A percentile compares a stretch with the other conserved stretches of the same genome.
These are phyloP conservation scores for Chaenogobius annularis DNA, from an alignment of 2,113 vertebrate genomes.

Conservation along the genomic window DNA sequence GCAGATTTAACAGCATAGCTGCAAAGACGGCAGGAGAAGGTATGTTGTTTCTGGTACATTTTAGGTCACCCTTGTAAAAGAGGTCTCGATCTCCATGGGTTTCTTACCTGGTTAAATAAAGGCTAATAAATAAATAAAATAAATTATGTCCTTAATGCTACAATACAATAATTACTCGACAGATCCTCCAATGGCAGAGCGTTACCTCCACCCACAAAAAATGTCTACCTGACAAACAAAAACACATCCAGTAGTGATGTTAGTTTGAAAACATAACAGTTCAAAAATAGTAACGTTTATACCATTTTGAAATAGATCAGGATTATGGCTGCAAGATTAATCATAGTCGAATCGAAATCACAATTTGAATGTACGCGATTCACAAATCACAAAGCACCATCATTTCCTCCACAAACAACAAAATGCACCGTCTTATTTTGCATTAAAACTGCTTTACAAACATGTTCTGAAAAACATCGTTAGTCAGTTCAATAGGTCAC, in stretches of 20 bases:
- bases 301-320: neutral
- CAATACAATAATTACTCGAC: conserved; percentile 27
- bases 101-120: no score
- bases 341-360: no score
- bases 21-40: neutral
- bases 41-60: neutral
- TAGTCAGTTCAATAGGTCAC: no score
- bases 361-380: no score
- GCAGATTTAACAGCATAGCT: conserved; percentile 3
- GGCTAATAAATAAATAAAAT: no score
- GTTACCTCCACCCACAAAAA: conserved; percentile 7
- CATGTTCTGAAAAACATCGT: no score
- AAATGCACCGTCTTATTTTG: no score
- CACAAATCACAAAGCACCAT: no score
- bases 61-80: neutral
- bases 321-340: neutral
- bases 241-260: conserved; percentile 8
- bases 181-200: conserved; percentile 12
- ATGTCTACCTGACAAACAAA: neutral
- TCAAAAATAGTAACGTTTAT: neutral
- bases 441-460: no score
- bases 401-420: no score
- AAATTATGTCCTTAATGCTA: conserved; percentile 7
- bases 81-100: no score
- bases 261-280: conserved; percentile 17